phyloP scores from a whole-genome alignment of 2,797 vertebrate genomes.

The Poecilia wingei region DNA sequence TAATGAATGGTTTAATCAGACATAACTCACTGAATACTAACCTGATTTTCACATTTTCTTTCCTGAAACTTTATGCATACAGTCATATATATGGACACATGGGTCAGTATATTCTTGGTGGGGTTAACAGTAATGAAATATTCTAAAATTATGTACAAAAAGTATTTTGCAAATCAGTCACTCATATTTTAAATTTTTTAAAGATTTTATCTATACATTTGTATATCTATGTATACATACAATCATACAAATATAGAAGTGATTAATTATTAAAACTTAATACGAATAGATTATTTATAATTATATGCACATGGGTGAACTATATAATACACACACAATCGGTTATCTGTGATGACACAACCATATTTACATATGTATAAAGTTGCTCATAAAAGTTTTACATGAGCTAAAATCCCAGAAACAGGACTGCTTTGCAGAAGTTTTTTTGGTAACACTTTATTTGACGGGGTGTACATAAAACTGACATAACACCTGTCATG shows the following conservation, averaged over 20 bases:
- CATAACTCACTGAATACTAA: background rate
- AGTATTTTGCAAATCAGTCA: background rate
- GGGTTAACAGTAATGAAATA: background rate
- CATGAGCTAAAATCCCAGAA: slow-evolving; percentile 3
- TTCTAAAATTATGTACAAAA: background rate
- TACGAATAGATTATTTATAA: too few species aligned
- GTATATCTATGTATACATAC: too few species aligned
- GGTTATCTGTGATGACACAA: background rate
- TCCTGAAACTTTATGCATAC: background rate
- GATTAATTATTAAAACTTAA: too few species aligned
- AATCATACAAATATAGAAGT: too few species aligned
- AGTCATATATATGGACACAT: background rate
- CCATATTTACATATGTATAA: background rate
- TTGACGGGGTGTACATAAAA: too few species aligned
- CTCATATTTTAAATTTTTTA: background rate
- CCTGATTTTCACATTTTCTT: background rate
- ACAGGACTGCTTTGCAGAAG: background rate
- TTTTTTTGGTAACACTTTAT: too few species aligned
- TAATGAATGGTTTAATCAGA: background rate
- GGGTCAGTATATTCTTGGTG: background rate
- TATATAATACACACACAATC: background rate
- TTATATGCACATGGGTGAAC: too few species aligned
- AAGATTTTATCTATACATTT: too few species aligned
- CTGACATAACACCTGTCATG: too few species aligned
- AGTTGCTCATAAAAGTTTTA: background rate